These are phyloP conservation scores for Pegea sp. DNA, from an alignment of 23 tunicate species.

Conservation along the genomic window DNA sequence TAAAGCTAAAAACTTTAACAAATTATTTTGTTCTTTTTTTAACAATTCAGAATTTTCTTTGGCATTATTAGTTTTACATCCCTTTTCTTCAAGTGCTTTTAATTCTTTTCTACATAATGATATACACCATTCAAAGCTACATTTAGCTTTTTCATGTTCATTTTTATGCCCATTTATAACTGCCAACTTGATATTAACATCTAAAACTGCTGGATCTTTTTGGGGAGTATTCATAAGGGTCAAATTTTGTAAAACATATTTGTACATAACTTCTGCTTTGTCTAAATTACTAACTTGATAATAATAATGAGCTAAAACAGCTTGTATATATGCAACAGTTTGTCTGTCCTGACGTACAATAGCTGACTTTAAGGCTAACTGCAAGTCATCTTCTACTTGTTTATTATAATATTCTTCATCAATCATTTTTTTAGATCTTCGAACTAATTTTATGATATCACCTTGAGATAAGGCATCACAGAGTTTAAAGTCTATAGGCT, in stretches of 20 bases:
- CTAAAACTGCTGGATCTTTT: neutral
- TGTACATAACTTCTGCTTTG: conserved; percentile 1
- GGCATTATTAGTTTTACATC: too few relatives aligned
- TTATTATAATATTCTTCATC: neutral
- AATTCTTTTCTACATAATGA: neutral
- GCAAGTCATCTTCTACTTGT: neutral
- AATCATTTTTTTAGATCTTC: neutral
- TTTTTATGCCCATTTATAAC: neutral
- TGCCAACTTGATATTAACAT: neutral
- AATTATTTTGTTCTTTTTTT: neutral
- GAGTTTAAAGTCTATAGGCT: too few relatives aligned
- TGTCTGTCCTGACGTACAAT: neutral
- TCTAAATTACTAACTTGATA: neutral
- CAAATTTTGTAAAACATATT: neutral
- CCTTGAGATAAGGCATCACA: too few relatives aligned
- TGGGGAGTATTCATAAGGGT: neutral
- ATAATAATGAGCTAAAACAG: neutral
- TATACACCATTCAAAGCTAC: neutral
- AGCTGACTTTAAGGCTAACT: neutral
- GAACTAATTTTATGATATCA: too few relatives aligned
- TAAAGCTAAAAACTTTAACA: neutral
- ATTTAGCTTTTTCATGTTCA: neutral
- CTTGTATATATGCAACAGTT: neutral
- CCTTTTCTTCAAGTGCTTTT: neutral
- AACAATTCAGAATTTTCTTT: neutral